These are phyloP conservation scores for Parnassius glacialis DNA, from an alignment of 2,888 invertebrate genomes.

Conservation along the genomic window DNA sequence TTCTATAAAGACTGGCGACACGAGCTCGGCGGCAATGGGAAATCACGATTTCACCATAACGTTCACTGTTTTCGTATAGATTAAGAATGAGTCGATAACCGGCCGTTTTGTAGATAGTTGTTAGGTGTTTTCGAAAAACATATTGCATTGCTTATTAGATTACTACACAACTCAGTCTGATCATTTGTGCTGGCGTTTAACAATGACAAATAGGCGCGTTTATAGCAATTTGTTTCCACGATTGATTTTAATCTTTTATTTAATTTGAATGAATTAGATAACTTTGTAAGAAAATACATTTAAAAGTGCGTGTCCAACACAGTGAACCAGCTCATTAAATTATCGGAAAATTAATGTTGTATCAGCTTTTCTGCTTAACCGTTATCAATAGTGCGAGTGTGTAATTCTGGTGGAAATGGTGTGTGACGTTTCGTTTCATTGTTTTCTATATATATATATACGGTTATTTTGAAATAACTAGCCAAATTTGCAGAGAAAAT, in stretches of 20 bases:
- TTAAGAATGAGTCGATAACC: conserved; percentile 27
- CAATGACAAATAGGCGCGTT: conserved; percentile 10
- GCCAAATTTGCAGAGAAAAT: no score
- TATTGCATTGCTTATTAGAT: conserved; percentile 22
- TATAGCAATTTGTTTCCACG: background rate
- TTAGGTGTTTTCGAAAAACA: conserved; percentile 17
- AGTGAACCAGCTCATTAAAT: no score
- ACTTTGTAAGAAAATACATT: no score
- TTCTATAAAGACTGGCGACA: conserved; percentile 33
- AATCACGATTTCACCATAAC: conserved; percentile 39
- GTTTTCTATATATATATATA: no score
- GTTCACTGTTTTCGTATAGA: conserved; percentile 30
- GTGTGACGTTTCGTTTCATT: no score
- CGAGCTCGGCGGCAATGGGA: conserved; percentile 34
- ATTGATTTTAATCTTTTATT: background rate
- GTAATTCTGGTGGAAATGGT: no score
- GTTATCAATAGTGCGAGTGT: no score
- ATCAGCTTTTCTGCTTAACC: no score
- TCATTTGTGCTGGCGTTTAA: conserved; percentile 8
- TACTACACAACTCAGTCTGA: conserved; percentile 9
- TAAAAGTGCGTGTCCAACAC: no score
- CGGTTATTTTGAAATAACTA: no score
- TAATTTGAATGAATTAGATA: no score
- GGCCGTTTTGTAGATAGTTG: conserved; percentile 25
- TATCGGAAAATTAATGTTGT: no score